These are phyloP conservation scores for Toxotes jaculatrix DNA, from an alignment of 2,113 vertebrate species.

Conservation along the genomic window DNA sequence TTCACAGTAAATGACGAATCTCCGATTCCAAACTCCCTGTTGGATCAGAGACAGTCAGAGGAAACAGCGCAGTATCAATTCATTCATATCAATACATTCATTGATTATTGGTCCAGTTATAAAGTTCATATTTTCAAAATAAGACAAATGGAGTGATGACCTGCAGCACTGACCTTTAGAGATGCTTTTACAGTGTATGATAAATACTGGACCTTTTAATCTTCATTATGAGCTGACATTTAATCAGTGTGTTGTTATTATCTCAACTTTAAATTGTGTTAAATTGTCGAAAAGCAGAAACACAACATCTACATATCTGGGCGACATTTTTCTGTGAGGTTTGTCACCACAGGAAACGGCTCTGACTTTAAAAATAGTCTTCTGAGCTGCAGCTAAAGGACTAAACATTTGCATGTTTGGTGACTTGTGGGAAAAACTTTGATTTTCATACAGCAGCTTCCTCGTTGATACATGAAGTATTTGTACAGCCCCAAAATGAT, in stretches of 20 bases:
- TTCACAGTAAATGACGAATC: background rate
- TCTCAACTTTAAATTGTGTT: background rate
- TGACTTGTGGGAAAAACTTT: background rate
- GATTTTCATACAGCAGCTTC: background rate
- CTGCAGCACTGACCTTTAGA: background rate
- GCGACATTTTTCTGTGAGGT: background rate
- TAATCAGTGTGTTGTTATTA: background rate
- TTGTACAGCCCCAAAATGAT: background rate
- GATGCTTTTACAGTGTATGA: background rate
- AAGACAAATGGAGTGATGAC: background rate
- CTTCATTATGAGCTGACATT: background rate
- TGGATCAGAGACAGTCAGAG: background rate
- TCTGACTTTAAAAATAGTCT: no score
- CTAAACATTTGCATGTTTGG: slow-evolving; percentile 3
- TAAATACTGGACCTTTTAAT: background rate
- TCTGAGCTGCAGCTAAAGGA: no score
- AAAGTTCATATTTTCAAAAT: background rate
- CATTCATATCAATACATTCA: background rate
- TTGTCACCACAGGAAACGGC: no score
- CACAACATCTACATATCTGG: no score
- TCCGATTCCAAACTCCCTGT: background rate
- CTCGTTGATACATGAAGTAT: background rate
- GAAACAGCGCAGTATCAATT: background rate
- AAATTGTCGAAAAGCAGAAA: no score
- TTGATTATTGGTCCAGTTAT: slow-evolving; percentile 2